These are phyloP conservation scores for Plusia festucae DNA, from an alignment of 2,888 invertebrate genomes.

Conservation along the genomic window DNA sequence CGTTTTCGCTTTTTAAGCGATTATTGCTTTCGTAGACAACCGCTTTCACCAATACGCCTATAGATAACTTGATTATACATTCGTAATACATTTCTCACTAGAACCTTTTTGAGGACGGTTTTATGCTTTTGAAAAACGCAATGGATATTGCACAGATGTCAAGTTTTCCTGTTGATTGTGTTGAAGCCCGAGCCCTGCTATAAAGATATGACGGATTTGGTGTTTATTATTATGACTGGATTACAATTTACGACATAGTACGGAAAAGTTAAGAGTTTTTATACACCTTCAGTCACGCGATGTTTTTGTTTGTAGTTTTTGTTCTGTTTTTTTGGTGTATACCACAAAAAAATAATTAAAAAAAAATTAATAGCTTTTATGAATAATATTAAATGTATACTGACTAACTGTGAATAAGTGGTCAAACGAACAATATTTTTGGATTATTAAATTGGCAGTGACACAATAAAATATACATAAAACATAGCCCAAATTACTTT, in stretches of 20 bases:
- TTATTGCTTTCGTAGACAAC: too few species aligned
- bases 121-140: background rate
- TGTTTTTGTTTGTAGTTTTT: conserved; percentile 11
- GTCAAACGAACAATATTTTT: background rate
- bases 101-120: background rate
- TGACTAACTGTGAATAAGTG: too few species aligned
- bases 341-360: background rate
- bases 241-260: conserved; percentile 16
- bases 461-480: conserved; percentile 47
- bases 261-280: conserved; percentile 30
- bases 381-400: background rate
- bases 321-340: background rate
- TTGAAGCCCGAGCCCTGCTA: conserved; percentile 18
- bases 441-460: conserved; percentile 5
- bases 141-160: background rate
- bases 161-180: conserved; percentile 4
- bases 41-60: too few species aligned
- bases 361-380: background rate
- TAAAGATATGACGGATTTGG: conserved; percentile 22
- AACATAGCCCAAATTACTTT: conserved; percentile 51
- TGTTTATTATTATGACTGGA: conserved; percentile 30
- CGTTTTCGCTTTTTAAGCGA: too few species aligned
- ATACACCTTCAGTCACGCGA: conserved; percentile 38
- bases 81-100: background rate
- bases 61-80: background rate